Base-by-base conservation (phyloP, 1,140 invertebrate genomes). In the Thaumatotibia leucotreta region DNA sequence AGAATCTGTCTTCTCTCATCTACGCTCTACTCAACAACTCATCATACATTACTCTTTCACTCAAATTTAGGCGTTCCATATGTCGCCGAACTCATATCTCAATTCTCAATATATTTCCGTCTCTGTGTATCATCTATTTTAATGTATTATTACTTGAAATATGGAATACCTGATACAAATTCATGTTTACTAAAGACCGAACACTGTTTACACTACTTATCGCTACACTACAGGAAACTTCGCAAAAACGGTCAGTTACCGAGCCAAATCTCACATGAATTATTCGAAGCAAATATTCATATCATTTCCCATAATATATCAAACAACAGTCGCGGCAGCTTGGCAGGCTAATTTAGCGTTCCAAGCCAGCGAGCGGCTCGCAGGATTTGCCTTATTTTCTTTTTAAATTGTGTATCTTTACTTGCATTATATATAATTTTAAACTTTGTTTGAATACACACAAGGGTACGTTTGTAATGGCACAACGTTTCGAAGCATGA, bases 281-380 rank as follows among this genome's bases (percentile, higher is more conserved):
- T 33, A 54, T 66, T 61, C 32, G 33, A 61, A 33, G 22, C 31
- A 23, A 65, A 65, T 73, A 73, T 67, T 70, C 66, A 69, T 76
- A 79, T 79, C 62, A 79, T 73, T 76, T 79, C 62, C 65, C 49
- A 70, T 78, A 75, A 78, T 81, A 81, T 77, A 74, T 83, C 72
- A 81, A 78, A 79, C 75, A 79, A 73, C 76, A 64, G 63, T 72
- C 72, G 52, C 69, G 69, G 68, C 65, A 58, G 70, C 35, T 65
- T 70, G 69, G 80, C 75, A 73, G 73, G 63, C 73, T 82, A 84
- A 82, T 84, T 84, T 82, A 80, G 74, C 72, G 70, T 83, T 82
- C 72, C 75, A 54, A 77, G 69, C 72, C 77, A 78, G 72, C 74
- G 80, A 58, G 68, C 71, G 68, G 65, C 71, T 33, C 66, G 31